These are phyloP conservation scores for Micoletzkya japonica DNA, from an alignment of 2,888 invertebrate genomes.

Conservation along the genomic window DNA sequence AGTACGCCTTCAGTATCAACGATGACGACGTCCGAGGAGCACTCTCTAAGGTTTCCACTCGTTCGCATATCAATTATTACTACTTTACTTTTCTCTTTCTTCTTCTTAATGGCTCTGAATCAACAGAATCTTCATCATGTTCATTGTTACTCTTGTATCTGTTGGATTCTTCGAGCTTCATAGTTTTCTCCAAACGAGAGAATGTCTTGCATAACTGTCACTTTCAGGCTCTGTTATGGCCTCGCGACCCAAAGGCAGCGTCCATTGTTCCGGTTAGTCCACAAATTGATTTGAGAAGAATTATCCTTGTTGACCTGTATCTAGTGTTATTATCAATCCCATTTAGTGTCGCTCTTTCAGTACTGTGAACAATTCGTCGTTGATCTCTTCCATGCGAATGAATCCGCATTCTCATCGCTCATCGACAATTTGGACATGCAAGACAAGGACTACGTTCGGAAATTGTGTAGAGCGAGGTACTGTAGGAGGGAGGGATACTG, in stretches of 20 bases:
- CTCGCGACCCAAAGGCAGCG: slow-evolving; percentile 75
- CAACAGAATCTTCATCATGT: no score
- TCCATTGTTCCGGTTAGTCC: slow-evolving; percentile 71
- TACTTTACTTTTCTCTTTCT: no score
- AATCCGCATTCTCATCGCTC: slow-evolving; percentile 29
- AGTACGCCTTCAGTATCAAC: slow-evolving; percentile 69
- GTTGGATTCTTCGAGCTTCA: no score
- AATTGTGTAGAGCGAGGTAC: slow-evolving; percentile 21
- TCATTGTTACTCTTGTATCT: no score
- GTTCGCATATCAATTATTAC: background rate
- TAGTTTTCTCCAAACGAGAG: no score
- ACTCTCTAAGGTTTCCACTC: slow-evolving; percentile 74
- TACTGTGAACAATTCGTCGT: slow-evolving; percentile 14
- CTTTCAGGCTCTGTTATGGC: slow-evolving; percentile 67
- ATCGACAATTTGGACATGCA: slow-evolving; percentile 25
- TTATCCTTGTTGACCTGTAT: background rate
- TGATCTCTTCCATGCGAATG: slow-evolving; percentile 31
- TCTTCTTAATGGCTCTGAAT: no score
- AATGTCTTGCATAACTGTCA: background rate
- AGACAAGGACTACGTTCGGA: slow-evolving; percentile 29
- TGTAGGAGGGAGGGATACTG: background rate
- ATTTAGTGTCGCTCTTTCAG: background rate
- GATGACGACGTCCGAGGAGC: slow-evolving; percentile 68
- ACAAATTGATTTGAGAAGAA: background rate
- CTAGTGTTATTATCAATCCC: background rate